phyloP scores from a whole-genome alignment of 2,888 invertebrate species.

The Chironomus riparius region DNA sequence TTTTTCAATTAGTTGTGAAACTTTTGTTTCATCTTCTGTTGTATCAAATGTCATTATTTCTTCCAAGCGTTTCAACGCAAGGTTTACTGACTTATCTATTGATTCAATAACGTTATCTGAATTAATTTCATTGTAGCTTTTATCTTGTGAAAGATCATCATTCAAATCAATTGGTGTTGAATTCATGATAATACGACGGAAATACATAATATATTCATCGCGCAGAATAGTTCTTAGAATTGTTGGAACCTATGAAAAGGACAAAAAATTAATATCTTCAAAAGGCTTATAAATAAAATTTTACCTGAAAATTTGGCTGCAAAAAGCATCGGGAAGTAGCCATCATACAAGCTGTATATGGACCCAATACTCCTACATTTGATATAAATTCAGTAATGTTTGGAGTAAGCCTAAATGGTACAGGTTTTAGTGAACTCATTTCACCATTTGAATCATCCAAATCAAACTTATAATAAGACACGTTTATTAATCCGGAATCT shows the following conservation, averaged over 20 bases:
- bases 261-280: too few relatives aligned
- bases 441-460: constrained; percentile 84
- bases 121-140: constrained; percentile 46
- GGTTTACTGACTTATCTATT: constrained; percentile 83
- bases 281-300: too few relatives aligned
- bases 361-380: constrained; percentile 77
- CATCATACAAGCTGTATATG: constrained; percentile 86
- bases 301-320: constrained; percentile 85
- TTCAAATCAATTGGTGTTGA: constrained; percentile 45
- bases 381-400: constrained; percentile 89
- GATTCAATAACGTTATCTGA: constrained; percentile 78
- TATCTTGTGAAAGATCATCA: constrained; percentile 30
- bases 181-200: constrained; percentile 57
- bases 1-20: constrained; percentile 77
- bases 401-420: constrained; percentile 92
- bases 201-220: constrained; percentile 85
- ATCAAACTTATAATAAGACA: constrained; percentile 94
- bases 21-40: constrained; percentile 70
- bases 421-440: constrained; percentile 82
- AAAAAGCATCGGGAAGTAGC: constrained; percentile 86
- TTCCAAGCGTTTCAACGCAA: constrained; percentile 75
- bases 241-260: constrained; percentile 55
- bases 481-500: constrained; percentile 89
- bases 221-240: constrained; percentile 83
- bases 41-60: constrained; percentile 86